phyloP scores from a whole-genome alignment of 2,797 vertebrate genomes.

The Glyptemys insculpta region DNA sequence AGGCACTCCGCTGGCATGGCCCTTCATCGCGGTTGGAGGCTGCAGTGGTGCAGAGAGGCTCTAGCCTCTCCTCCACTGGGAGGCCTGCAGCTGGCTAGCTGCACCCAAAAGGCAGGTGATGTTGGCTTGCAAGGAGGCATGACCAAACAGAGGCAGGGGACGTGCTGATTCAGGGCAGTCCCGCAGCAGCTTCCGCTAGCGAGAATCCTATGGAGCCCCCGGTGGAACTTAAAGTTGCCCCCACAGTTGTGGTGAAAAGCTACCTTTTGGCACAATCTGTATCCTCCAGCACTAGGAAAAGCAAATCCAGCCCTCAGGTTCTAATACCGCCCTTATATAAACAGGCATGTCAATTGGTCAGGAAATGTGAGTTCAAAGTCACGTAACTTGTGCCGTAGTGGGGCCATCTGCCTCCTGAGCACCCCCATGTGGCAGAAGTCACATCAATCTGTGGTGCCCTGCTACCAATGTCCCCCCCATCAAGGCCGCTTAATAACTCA shows the following conservation, averaged over 20 bases:
- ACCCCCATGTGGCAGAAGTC: too few relatives aligned
- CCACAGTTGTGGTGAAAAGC: not conserved
- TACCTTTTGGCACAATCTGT: not conserved
- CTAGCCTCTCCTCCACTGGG: not conserved
- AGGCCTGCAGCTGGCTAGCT: not conserved
- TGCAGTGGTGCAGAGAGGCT: not conserved
- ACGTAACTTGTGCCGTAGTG: not conserved
- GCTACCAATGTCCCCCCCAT: too few relatives aligned
- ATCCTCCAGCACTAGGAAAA: not conserved
- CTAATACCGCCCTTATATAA: too few relatives aligned
- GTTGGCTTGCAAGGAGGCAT: not conserved
- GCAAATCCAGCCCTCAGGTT: too few relatives aligned
- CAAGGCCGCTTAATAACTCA: too few relatives aligned
- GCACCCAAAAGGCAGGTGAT: not conserved
- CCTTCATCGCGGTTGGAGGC: not conserved
- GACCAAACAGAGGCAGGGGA: not conserved
- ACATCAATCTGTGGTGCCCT: too few relatives aligned
- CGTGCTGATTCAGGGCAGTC: not conserved
- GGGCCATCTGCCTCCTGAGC: not conserved
- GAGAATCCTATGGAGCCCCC: not conserved
- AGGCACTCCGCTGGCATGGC: not conserved
- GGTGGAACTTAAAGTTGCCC: not conserved
- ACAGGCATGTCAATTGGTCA: too few relatives aligned
- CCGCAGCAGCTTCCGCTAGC: not conserved
- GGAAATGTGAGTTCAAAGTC: too few relatives aligned